Evolutionary conservation across 2,797 vertebrate species (phyloP).

Genomic region (Schizothorax lantsangensis): DNA sequence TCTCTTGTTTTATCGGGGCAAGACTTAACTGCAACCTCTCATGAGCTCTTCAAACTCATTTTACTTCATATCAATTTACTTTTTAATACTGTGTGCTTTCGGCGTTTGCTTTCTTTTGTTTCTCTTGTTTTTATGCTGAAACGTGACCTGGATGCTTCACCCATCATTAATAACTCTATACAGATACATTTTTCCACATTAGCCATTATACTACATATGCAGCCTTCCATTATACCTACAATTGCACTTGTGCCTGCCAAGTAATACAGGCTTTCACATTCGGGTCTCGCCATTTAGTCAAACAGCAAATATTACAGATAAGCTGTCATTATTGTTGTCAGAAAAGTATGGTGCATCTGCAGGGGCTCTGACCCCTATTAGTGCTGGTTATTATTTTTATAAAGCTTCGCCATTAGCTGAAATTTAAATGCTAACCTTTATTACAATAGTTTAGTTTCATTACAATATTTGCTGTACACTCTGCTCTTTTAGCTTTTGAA

Average conservation of each 20-base stretch:
- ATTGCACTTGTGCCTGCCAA: not conserved
- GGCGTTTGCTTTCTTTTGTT: not conserved
- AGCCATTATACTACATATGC: not conserved
- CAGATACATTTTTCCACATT: not conserved
- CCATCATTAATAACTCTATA: not conserved
- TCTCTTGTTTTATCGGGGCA: not conserved
- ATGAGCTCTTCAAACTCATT: not conserved
- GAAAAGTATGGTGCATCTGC: not conserved
- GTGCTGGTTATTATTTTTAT: not conserved
- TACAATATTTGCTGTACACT: not conserved
- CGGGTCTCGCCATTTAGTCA: not conserved
- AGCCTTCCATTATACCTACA: not conserved
- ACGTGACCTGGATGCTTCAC: not conserved
- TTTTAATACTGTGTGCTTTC: not conserved
- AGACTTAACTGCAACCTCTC: not conserved
- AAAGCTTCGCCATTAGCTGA: not conserved
- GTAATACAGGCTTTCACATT: not conserved
- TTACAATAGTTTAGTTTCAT: slow-evolving; percentile 8
- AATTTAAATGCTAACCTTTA: slow-evolving; percentile 5
- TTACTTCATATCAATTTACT: not conserved
- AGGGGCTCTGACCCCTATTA: not conserved
- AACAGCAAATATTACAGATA: not conserved
- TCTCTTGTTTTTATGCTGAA: not conserved
- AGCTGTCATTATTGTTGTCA: slow-evolving; percentile 5
- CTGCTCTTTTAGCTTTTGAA: not conserved